Evolutionary conservation across 2,888 invertebrate genomes (phyloP).

Genomic region (Drosophila flavopinicola): DNA sequence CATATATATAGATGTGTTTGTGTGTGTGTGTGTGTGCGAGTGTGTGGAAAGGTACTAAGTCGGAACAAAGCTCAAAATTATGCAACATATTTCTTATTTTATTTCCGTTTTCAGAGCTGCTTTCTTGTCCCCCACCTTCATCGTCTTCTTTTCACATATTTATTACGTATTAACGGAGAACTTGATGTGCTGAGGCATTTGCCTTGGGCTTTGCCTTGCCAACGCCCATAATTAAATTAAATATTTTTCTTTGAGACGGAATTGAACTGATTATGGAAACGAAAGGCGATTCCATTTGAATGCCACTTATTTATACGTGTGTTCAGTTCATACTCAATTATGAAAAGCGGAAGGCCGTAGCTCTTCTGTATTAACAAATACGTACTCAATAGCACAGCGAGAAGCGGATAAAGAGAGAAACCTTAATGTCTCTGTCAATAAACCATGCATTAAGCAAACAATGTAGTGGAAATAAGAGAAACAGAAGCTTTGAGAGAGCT

Average conservation of each 20-base stretch:
- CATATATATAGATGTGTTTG: too few relatives aligned
- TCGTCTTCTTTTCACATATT: conserved; percentile 41
- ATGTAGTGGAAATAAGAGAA: too few relatives aligned
- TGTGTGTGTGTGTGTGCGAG: conserved; percentile 26
- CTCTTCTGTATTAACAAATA: too few relatives aligned
- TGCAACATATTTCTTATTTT: conserved; percentile 80
- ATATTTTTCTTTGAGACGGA: conserved; percentile 42
- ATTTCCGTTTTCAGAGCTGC: conserved; percentile 51
- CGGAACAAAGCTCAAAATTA: conserved; percentile 81
- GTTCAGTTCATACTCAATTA: neutral
- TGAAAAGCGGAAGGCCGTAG: neutral
- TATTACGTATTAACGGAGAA: conserved; percentile 56
- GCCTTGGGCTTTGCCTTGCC: conserved; percentile 51
- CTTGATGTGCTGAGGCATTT: conserved; percentile 44
- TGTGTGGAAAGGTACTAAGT: conserved; percentile 78
- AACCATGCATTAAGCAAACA: too few relatives aligned
- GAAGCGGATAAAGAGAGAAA: too few relatives aligned
- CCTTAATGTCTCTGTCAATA: too few relatives aligned
- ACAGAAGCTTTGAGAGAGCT: too few relatives aligned
- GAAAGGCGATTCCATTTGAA: conserved; percentile 21
- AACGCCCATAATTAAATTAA: conserved; percentile 68
- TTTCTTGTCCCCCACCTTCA: conserved; percentile 18
- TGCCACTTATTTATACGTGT: conserved; percentile 9
- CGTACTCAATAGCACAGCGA: too few relatives aligned
- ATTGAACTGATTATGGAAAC: conserved; percentile 59